These are phyloP conservation scores for Cephalopachus bancanus DNA, from an alignment of 2,797 vertebrate genomes.

Conservation along the genomic window DNA sequence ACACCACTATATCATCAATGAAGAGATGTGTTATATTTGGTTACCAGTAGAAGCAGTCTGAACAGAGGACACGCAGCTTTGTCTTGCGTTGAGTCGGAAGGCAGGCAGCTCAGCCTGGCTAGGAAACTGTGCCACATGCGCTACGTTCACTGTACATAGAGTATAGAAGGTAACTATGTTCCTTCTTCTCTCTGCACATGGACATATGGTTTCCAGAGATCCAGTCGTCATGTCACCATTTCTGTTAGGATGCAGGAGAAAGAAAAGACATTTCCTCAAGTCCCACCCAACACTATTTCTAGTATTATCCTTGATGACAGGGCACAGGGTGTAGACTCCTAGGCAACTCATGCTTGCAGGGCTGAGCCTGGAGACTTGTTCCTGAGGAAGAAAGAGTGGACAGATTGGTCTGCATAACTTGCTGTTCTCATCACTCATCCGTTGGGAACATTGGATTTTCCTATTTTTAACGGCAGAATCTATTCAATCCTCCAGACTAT, in stretches of 20 bases:
- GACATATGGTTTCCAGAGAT: background rate
- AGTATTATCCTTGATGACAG: background rate
- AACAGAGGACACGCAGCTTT: background rate
- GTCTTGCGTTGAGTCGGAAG: conserved; percentile 2
- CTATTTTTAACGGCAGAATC: background rate
- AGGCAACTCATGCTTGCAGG: background rate
- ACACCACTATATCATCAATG: background rate
- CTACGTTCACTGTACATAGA: background rate
- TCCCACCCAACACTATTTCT: background rate
- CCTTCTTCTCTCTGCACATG: background rate
- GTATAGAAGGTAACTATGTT: background rate
- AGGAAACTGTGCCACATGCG: background rate
- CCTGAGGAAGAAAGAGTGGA: background rate
- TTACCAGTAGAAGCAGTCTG: background rate
- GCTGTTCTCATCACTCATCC: background rate
- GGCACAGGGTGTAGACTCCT: background rate
- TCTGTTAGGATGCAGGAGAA: conserved; percentile 2
- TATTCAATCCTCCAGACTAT: background rate
- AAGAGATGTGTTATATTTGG: conserved; percentile 2
- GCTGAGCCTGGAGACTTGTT: background rate
- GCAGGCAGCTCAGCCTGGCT: background rate
- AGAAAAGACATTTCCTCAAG: background rate
- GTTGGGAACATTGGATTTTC: background rate
- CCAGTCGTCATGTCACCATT: background rate
- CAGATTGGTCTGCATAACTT: background rate